Conservation (phyloP, 2,888 invertebrate species). For the Polia nebulosa region DNA sequence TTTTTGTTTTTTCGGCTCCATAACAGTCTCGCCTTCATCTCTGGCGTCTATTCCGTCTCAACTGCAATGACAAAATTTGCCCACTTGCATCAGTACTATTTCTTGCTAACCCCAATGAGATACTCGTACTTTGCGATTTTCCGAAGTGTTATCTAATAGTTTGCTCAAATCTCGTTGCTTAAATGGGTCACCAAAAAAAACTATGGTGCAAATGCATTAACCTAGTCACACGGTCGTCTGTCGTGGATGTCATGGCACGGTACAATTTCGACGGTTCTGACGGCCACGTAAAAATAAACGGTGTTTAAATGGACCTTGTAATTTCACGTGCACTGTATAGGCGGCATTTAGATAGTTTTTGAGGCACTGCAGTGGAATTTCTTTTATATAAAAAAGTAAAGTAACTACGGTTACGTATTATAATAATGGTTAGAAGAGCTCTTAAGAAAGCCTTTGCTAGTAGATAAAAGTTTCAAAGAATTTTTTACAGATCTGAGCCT, state of each 20-base stretch:
- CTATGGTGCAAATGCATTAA: conserved; percentile 22
- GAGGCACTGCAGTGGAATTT: conserved; percentile 4
- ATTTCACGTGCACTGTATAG: conserved; percentile 28
- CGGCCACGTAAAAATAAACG: conserved; percentile 23
- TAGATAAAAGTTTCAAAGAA: conserved; percentile 5
- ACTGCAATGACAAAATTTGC: too few species aligned
- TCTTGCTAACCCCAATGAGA: too few species aligned
- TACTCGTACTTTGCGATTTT: too few species aligned
- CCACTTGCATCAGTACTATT: too few species aligned
- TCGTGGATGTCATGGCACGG: conserved; percentile 28
- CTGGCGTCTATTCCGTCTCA: too few species aligned
- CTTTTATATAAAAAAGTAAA: background rate
- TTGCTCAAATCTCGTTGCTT: conserved; percentile 18
- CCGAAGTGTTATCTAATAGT: too few species aligned
- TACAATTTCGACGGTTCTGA: conserved; percentile 21
- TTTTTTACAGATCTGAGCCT: background rate
- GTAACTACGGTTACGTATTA: background rate
- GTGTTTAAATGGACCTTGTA: conserved; percentile 44
- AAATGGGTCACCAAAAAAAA: conserved; percentile 24
- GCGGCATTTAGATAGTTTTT: conserved; percentile 1
- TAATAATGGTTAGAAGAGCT: too few species aligned
- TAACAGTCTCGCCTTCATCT: too few species aligned
- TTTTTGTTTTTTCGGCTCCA: too few species aligned
- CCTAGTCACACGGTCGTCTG: conserved; percentile 30
- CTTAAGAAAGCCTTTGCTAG: background rate